phyloP scores from a whole-genome alignment of 2,113 vertebrate genomes.

The Sturnira hondurensis region DNA sequence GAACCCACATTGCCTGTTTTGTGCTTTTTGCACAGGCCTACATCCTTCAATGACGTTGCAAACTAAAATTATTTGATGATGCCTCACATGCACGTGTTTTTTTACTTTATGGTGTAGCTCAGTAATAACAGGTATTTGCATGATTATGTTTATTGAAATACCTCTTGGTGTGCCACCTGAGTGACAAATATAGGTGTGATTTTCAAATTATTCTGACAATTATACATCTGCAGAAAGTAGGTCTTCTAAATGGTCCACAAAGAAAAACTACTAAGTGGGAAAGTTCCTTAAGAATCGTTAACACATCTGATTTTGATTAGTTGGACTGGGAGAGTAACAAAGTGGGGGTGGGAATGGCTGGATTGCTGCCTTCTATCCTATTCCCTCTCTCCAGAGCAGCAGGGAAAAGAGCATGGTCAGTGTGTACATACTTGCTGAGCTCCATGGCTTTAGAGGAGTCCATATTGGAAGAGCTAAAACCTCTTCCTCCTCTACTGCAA shows the following conservation, averaged over 20 bases:
- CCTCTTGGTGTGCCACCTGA: neutral
- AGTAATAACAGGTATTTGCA: neutral
- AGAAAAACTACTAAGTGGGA: neutral
- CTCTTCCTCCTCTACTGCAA: slow-evolving; percentile 7
- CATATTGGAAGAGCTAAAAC: slow-evolving; percentile 7
- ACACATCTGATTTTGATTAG: slow-evolving; percentile 30
- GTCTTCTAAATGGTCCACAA: neutral
- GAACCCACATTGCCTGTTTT: neutral
- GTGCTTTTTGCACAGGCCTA: neutral
- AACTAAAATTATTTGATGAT: neutral
- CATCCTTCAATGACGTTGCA: slow-evolving; percentile 41
- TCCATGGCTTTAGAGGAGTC: slow-evolving; percentile 9
- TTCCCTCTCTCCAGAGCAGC: neutral
- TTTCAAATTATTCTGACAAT: slow-evolving; percentile 25
- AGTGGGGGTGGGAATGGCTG: neutral
- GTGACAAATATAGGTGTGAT: neutral
- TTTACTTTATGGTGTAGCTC: neutral
- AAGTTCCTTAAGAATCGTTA: neutral
- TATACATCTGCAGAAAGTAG: neutral
- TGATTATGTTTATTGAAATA: neutral
- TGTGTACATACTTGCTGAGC: neutral
- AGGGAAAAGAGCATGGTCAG: neutral
- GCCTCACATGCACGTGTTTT: neutral
- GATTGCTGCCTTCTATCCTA: neutral
- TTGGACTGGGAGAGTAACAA: neutral